Evolutionary conservation across 2,888 invertebrate species (phyloP), one percentile per base, ranked within the genome.

Genomic region (Drosophila maculinotata): DNA sequence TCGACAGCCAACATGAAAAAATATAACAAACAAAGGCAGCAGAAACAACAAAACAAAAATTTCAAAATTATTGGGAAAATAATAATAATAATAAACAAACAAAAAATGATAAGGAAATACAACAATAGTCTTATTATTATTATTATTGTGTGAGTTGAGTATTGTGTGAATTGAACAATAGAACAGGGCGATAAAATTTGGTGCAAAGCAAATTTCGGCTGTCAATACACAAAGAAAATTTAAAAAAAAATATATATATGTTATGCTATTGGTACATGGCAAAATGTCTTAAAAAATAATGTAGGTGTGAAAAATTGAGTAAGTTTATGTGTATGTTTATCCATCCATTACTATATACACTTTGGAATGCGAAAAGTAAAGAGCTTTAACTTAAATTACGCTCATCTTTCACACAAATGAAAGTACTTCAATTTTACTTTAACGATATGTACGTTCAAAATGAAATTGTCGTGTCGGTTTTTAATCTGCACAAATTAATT

Each of bases 401-500:
- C n/a, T 36, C 8, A 57, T 28, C 10, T 14, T 28, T 20, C 2
- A 23, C 15, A 20, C 42, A 63, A 45, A 47, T 36, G 53, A 74
- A 59, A 57, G 71, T 59, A 20, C 14, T 58, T 25, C n/a, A 15
- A 62, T 12, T 60, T 10, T 3, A 38, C 15, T 42, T 31, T 30
- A 15, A 35, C 45, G 20, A 20, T 4, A 20, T 20, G 2, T 20
- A 59, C 17, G 26, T 41, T 52, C 7, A 15, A 39, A 58, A 47
- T 69, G 42, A 59, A 51, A 56, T 59, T 60, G 57, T 53, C 39
- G 56, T 70, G 49, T 49, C 52, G 41, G 49, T 60, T 67, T 52
- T 72, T 60, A 77, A 78, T 73, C 73, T 67, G 42, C 1, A 42
- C 51, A 66, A 79, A 79, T 79, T 79, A 77, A 77, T 75, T 79